These are phyloP conservation scores for Rhinella marina DNA, from an alignment of 2,797 vertebrate species.

Conservation along the genomic window DNA sequence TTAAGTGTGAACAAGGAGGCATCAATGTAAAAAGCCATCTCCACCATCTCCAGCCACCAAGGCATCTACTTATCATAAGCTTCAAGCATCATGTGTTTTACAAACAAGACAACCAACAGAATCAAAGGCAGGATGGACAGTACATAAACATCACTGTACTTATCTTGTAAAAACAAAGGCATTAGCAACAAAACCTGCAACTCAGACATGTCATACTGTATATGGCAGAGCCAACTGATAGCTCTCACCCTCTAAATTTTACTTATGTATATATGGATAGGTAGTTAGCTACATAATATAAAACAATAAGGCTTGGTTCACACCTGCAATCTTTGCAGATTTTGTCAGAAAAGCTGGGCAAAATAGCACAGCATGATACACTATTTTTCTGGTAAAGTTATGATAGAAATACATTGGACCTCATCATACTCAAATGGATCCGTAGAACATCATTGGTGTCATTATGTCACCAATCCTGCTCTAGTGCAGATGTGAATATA, in stretches of 20 bases:
- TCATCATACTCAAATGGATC: too few species aligned
- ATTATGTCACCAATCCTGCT: too few species aligned
- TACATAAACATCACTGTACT: conserved; percentile 27
- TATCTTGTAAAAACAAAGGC: conserved; percentile 28
- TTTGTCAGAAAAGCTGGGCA: too few species aligned
- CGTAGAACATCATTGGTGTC: too few species aligned
- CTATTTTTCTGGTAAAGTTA: too few species aligned
- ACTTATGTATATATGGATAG: not conserved
- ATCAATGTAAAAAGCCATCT: conserved; percentile 11
- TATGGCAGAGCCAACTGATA: not conserved
- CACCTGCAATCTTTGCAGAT: too few species aligned
- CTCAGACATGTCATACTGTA: not conserved
- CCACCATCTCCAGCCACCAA: conserved; percentile 33
- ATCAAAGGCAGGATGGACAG: conserved; percentile 26
- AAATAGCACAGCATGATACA: too few species aligned
- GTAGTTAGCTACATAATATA: not conserved
- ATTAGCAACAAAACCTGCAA: not conserved
- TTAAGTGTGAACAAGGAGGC: conserved; percentile 3
- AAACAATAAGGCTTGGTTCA: not conserved
- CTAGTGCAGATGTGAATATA: too few species aligned
- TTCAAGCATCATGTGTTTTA: not conserved
- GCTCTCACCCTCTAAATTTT: not conserved
- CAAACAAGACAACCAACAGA: conserved; percentile 17
- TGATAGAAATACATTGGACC: too few species aligned
- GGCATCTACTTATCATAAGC: conserved; percentile 52